phyloP scores from a whole-genome alignment of 2,888 invertebrate genomes.

The Rhamphomyia laevipes region DNA sequence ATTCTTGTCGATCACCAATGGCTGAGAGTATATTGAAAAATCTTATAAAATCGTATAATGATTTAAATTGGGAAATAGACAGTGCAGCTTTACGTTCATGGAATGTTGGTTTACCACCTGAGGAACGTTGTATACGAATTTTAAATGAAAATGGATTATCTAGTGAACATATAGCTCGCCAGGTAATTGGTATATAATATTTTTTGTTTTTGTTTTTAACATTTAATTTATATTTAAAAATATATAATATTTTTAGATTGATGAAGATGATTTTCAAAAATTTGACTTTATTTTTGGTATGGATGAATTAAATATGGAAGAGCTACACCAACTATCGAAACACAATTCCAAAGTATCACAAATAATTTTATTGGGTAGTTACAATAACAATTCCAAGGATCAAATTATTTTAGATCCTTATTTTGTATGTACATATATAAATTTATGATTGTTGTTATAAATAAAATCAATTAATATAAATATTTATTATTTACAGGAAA shows the following conservation, averaged over 20 bases:
- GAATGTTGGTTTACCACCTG: slow-evolving; percentile 72
- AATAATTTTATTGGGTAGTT: slow-evolving; percentile 67
- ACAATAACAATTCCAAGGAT: slow-evolving; percentile 60
- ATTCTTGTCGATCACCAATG: slow-evolving; percentile 90
- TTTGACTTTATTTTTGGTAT: slow-evolving; percentile 89
- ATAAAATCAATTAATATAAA: background rate
- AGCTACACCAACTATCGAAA: slow-evolving; percentile 49
- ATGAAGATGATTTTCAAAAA: slow-evolving; percentile 54
- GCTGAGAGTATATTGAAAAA: slow-evolving; percentile 74
- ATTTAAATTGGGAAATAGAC: slow-evolving; percentile 62
- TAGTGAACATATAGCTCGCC: slow-evolving; percentile 52
- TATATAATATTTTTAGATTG: slow-evolving; percentile 45
- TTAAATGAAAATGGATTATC: slow-evolving; percentile 47
- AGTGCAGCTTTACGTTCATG: slow-evolving; percentile 80
- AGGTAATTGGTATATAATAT: slow-evolving; percentile 22
- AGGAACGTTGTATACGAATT: slow-evolving; percentile 47
- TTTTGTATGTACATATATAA: slow-evolving; percentile 52
- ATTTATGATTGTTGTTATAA: background rate
- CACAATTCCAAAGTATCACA: slow-evolving; percentile 51
- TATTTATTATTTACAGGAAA: slow-evolving; percentile 18
- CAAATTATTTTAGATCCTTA: slow-evolving; percentile 79
- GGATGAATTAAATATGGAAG: slow-evolving; percentile 72
- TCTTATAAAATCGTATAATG: slow-evolving; percentile 32
- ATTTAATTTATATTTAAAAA: background rate
- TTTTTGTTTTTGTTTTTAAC: background rate